Evolutionary conservation across 2,888 invertebrate species (phyloP).

Genomic region (Nephrotoma guestfalica): DNA sequence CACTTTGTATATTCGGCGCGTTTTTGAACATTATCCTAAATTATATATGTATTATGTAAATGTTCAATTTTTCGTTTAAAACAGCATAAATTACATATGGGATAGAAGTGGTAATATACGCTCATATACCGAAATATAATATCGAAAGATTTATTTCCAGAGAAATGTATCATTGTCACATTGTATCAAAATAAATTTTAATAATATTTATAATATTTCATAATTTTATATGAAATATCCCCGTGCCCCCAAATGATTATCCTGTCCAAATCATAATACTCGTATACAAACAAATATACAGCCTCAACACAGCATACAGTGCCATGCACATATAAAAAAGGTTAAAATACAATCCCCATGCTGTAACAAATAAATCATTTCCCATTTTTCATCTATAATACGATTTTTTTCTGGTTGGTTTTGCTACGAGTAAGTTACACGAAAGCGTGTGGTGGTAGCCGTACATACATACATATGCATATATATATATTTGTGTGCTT

Average conservation of each 20-base stretch:
- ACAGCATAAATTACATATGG: neutral
- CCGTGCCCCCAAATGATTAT: neutral
- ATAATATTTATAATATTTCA: neutral
- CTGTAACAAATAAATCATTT: neutral
- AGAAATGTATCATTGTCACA: neutral
- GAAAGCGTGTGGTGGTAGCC: neutral
- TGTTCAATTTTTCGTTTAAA: neutral
- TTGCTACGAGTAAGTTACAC: neutral
- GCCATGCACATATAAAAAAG: neutral
- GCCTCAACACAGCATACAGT: neutral
- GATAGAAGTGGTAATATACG: neutral
- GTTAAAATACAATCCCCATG: neutral
- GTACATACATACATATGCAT: too few species aligned
- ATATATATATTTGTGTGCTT: neutral
- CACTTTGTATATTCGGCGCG: neutral
- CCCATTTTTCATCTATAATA: neutral
- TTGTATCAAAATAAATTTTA: neutral
- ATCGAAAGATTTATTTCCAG: neutral
- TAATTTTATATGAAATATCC: neutral
- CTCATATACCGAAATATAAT: neutral
- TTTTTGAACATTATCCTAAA: neutral
- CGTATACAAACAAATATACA: neutral
- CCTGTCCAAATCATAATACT: neutral
- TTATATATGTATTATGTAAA: neutral
- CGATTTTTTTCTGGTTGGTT: neutral